These are phyloP conservation scores for Syndactyla subalaris DNA, from an alignment of 2,797 vertebrate genomes.

Conservation along the genomic window DNA sequence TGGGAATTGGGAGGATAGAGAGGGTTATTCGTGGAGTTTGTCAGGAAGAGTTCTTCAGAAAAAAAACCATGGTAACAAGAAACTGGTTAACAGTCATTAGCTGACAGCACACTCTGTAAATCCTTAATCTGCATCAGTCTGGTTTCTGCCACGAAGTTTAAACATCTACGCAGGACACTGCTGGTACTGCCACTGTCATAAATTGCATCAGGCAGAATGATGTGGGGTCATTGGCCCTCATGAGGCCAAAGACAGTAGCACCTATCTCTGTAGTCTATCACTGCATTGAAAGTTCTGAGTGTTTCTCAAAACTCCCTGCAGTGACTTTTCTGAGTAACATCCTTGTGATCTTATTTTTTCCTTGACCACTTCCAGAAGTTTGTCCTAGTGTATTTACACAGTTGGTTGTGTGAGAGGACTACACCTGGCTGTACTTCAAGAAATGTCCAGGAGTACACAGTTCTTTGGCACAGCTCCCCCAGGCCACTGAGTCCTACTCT, in stretches of 20 bases:
- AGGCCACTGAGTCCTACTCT: background rate
- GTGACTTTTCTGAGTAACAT: background rate
- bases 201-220: background rate
- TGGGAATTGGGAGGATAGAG: background rate
- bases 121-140: background rate
- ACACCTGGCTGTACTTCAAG: background rate
- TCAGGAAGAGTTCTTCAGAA: background rate
- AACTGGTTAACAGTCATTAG: background rate
- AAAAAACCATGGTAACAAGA: background rate
- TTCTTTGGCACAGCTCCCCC: background rate
- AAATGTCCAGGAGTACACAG: fast-evolving
- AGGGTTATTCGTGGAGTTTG: background rate
- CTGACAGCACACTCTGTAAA: background rate
- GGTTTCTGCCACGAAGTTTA: background rate
- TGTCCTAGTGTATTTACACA: background rate
- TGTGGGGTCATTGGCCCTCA: background rate
- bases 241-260: background rate
- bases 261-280: background rate
- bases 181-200: fast-evolving
- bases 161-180: fast-evolving
- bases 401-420: background rate
- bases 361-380: background rate
- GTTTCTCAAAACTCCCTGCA: background rate
- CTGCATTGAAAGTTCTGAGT: background rate
- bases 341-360: background rate